phyloP scores from a whole-genome alignment of 2,113 vertebrate species.

The Pungitius pungitius region DNA sequence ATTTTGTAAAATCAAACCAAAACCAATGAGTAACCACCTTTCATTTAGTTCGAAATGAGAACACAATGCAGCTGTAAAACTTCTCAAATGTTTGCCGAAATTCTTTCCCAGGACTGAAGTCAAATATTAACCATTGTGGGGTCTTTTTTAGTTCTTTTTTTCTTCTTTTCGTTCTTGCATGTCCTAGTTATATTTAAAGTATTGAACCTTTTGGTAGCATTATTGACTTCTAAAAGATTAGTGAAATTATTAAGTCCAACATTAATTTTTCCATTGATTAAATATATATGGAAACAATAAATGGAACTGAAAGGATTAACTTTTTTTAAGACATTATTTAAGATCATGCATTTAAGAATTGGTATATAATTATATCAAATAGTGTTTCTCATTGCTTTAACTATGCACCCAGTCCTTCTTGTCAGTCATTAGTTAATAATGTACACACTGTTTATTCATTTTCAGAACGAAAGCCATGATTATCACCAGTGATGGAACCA shows the following conservation, averaged over 20 bases:
- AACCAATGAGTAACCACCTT: slow-evolving; percentile 28
- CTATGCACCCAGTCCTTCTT: too few species aligned
- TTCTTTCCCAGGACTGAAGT: slow-evolving; percentile 73
- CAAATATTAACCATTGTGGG: slow-evolving; percentile 71
- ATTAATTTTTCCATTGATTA: background rate
- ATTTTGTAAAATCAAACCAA: slow-evolving; percentile 32
- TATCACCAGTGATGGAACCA: background rate
- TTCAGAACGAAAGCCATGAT: background rate
- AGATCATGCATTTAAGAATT: background rate
- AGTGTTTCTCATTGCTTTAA: background rate
- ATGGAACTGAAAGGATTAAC: background rate
- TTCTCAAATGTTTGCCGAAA: slow-evolving; percentile 70
- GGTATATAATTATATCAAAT: background rate
- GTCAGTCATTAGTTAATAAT: background rate
- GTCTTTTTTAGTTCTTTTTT: background rate
- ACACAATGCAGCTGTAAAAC: slow-evolving; percentile 64
- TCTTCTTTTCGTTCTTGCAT: background rate
- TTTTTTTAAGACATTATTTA: too few species aligned
- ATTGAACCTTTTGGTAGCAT: too few species aligned
- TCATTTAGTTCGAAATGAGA: slow-evolving; percentile 55
- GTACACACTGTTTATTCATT: background rate
- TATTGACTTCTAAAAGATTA: background rate
- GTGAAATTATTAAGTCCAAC: background rate
- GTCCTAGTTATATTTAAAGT: too few species aligned
- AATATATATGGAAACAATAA: background rate